A percentile compares a stretch with the other conserved stretches of the same genome.
phyloP scores from a whole-genome alignment of 2,797 vertebrate species.

The Chaetodon trifasciatus region DNA sequence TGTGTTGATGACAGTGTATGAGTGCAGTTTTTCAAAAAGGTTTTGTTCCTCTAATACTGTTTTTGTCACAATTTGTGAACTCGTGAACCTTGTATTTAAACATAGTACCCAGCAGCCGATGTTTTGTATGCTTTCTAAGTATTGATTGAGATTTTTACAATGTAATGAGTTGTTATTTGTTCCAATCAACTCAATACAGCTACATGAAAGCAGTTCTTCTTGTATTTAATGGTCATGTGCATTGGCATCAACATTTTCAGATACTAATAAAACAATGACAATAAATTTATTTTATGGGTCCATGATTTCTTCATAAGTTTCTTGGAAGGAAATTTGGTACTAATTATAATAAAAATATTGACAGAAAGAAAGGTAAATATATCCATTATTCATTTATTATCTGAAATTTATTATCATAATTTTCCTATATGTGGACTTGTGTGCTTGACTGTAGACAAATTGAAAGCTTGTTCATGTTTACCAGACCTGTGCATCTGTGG shows the following conservation, averaged over 20 bases:
- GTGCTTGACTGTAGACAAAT: neutral
- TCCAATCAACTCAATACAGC: slow-evolving; percentile 1
- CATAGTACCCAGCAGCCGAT: neutral
- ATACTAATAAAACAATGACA: neutral
- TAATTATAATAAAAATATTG: neutral
- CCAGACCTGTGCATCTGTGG: neutral
- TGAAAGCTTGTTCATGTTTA: neutral
- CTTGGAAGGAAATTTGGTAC: neutral
- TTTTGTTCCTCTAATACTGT: slow-evolving; percentile 9
- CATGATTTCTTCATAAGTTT: neutral
- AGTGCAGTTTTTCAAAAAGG: neutral
- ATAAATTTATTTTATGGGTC: neutral
- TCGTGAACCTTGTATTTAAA: neutral
- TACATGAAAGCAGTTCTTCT: neutral
- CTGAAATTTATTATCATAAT: neutral
- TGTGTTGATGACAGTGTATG: neutral
- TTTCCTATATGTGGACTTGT: too few relatives aligned
- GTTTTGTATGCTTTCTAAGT: slow-evolving; percentile 13
- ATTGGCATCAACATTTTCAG: neutral
- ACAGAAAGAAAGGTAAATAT: neutral
- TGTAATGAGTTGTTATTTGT: neutral
- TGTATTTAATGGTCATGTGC: slow-evolving; percentile 2
- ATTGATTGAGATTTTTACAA: slow-evolving; percentile 1
- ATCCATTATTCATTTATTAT: neutral
- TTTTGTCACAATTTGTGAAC: slow-evolving; percentile 12